These are phyloP conservation scores for Drosophila paramelanica DNA, from an alignment of 2,888 invertebrate species.

Conservation along the genomic window DNA sequence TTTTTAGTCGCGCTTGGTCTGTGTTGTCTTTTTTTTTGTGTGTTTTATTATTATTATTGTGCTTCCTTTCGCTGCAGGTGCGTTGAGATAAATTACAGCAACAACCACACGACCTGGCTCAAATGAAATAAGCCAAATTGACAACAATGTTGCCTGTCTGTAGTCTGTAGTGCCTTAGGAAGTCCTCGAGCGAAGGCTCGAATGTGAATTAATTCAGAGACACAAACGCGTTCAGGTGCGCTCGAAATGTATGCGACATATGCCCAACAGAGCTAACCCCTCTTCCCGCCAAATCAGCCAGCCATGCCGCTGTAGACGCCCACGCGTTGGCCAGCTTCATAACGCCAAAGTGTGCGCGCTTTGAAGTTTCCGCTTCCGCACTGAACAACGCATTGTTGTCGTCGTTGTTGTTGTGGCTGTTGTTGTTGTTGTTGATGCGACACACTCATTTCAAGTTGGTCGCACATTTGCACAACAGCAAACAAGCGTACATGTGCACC, in stretches of 20 bases:
- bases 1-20: not conserved
- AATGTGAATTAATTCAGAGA: slow-evolving; percentile 71
- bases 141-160: slow-evolving; percentile 57
- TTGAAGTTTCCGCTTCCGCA: slow-evolving; percentile 79
- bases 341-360: slow-evolving; percentile 72
- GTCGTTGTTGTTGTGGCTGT: slow-evolving; percentile 15
- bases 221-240: slow-evolving; percentile 49
- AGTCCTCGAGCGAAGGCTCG: slow-evolving; percentile 31
- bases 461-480: slow-evolving; percentile 58
- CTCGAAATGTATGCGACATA: slow-evolving; percentile 16
- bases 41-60: slow-evolving; percentile 12
- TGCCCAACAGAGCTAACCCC: slow-evolving; percentile 10
- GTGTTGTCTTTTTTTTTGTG: not conserved
- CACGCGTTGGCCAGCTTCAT: slow-evolving; percentile 60
- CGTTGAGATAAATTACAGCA: slow-evolving; percentile 63
- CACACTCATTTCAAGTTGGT: slow-evolving; percentile 76
- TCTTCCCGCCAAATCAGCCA: not conserved
- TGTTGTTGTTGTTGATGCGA: slow-evolving; percentile 40
- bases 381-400: slow-evolving; percentile 63
- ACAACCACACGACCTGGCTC: slow-evolving; percentile 37
- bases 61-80: slow-evolving; percentile 42
- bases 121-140: slow-evolving; percentile 77
- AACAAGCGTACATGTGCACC: slow-evolving; percentile 20
- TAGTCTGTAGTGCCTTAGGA: slow-evolving; percentile 10
- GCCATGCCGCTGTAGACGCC: slow-evolving; percentile 11